phyloP scores from a whole-genome alignment of 2,888 invertebrate species.

The Ophioninae sp. region DNA sequence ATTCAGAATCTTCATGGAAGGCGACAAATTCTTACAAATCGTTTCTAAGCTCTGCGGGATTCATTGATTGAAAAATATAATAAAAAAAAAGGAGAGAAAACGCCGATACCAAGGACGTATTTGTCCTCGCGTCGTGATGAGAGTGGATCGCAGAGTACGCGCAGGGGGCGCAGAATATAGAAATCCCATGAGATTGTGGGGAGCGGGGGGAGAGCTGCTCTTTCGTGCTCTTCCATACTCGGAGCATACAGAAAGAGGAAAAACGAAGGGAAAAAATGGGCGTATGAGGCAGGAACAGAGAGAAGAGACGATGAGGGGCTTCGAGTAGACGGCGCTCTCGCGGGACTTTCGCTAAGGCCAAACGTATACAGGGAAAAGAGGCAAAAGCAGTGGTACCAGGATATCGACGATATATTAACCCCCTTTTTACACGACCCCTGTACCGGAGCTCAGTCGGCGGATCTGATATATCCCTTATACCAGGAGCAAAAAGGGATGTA shows the following conservation, averaged over 20 bases:
- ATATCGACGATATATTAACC: slow-evolving; percentile 63
- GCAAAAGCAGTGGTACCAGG: slow-evolving; percentile 32
- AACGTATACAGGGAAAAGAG: slow-evolving; percentile 21
- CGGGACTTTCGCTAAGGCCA: slow-evolving; percentile 56
- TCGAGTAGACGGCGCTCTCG: slow-evolving; percentile 53
- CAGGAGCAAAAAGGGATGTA: slow-evolving; percentile 5
- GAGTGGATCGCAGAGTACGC: neutral
- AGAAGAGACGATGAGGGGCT: slow-evolving; percentile 28
- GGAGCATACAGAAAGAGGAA: slow-evolving; percentile 5
- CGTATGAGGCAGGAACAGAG: slow-evolving; percentile 12
- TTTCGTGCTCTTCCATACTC: slow-evolving; percentile 8
- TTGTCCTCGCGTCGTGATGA: slow-evolving; percentile 26
- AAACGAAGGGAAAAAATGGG: neutral
- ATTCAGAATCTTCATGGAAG: neutral
- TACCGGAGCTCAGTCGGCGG: slow-evolving; percentile 36
- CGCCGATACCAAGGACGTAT: slow-evolving; percentile 43
- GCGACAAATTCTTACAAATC: slow-evolving; percentile 52
- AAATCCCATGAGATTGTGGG: slow-evolving; percentile 47
- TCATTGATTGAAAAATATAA: slow-evolving; percentile 58
- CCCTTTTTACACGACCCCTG: slow-evolving; percentile 38
- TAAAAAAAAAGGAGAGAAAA: slow-evolving; percentile 24
- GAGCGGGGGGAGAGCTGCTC: neutral
- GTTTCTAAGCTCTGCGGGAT: slow-evolving; percentile 43
- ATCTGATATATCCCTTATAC: slow-evolving; percentile 55
- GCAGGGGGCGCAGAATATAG: slow-evolving; percentile 39